Conservation (phyloP, 2,888 invertebrate genomes). For the Lapara coniferarum region DNA sequence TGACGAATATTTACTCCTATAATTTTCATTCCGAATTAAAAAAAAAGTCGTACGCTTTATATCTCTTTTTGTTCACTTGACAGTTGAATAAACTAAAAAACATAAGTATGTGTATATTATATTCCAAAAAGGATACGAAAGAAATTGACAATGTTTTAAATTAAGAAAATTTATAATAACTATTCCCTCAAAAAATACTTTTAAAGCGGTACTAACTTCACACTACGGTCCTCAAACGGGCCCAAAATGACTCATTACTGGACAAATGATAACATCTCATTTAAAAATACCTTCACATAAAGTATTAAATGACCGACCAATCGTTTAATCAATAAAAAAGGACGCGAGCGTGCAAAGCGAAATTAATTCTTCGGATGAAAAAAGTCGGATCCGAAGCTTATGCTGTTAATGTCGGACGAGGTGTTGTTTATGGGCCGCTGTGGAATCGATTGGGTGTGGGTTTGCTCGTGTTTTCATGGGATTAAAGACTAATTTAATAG, state of each 20-base stretch:
- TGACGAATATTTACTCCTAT: too few relatives aligned
- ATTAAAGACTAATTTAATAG: background rate
- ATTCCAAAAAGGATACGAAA: too few relatives aligned
- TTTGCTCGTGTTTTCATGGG: background rate
- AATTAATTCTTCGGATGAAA: conserved; percentile 22
- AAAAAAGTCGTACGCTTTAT: too few relatives aligned
- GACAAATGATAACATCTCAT: conserved; percentile 29
- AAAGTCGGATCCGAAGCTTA: conserved; percentile 16
- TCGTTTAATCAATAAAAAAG: conserved; percentile 28
- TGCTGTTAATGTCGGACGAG: conserved; percentile 17
- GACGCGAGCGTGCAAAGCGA: conserved; percentile 8
- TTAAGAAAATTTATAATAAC: too few relatives aligned
- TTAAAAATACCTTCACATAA: conserved; percentile 26
- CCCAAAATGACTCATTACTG: conserved; percentile 30
- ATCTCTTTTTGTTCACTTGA: too few relatives aligned
- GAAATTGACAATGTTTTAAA: too few relatives aligned
- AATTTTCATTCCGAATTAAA: too few relatives aligned
- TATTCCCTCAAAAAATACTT: too few relatives aligned
- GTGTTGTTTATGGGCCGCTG: conserved; percentile 16
- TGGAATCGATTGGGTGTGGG: background rate
- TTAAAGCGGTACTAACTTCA: too few relatives aligned
- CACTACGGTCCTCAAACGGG: too few relatives aligned
- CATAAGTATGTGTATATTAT: too few relatives aligned
- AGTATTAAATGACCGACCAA: conserved; percentile 25
- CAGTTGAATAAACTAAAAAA: too few relatives aligned